Conservation (phyloP, 1,140 invertebrate genomes). For the Drosophila chauvacae region DNA sequence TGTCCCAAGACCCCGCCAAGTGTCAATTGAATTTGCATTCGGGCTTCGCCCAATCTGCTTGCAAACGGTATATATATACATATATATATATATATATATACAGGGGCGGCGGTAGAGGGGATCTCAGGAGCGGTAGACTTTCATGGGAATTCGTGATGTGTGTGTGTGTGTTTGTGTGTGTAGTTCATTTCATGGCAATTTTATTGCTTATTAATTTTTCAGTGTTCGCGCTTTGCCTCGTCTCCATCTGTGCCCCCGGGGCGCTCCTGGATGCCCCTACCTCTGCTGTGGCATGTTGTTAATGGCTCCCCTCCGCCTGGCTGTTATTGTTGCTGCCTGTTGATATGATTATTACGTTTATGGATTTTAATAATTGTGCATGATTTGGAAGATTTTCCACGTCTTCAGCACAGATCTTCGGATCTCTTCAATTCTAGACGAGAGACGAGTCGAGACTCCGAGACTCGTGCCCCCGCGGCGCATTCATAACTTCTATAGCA, state of each 20-base stretch:
- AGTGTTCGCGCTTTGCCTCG: slow-evolving; percentile 70
- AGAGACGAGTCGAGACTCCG: slow-evolving; percentile 28
- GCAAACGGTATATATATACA: slow-evolving; percentile 11
- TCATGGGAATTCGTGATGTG: slow-evolving; percentile 73
- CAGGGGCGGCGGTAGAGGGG: slow-evolving; percentile 19
- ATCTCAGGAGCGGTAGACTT: slow-evolving; percentile 36
- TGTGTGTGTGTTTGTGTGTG: slow-evolving; percentile 26
- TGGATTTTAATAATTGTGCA: slow-evolving; percentile 84
- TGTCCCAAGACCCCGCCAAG: slow-evolving; percentile 47
- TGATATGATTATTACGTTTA: slow-evolving; percentile 83
- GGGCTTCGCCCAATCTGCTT: slow-evolving; percentile 29
- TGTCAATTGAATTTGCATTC: slow-evolving; percentile 80
- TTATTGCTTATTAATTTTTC: slow-evolving; percentile 85
- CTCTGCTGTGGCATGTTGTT: slow-evolving; percentile 57
- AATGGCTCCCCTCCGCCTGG: slow-evolving; percentile 60
- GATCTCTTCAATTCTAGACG: slow-evolving; percentile 6
- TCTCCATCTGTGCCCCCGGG: neutral
- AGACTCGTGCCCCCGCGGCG: slow-evolving; percentile 73
- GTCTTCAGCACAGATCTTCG: slow-evolving; percentile 2
- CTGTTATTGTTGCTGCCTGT: slow-evolving; percentile 60
- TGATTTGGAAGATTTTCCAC: slow-evolving; percentile 79
- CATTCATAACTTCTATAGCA: slow-evolving; percentile 59
- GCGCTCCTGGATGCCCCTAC: slow-evolving; percentile 27
- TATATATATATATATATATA: neutral
- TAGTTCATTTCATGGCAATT: slow-evolving; percentile 84